Conservation (phyloP, 2,797 vertebrate genomes). For the Danionella dracula region DNA sequence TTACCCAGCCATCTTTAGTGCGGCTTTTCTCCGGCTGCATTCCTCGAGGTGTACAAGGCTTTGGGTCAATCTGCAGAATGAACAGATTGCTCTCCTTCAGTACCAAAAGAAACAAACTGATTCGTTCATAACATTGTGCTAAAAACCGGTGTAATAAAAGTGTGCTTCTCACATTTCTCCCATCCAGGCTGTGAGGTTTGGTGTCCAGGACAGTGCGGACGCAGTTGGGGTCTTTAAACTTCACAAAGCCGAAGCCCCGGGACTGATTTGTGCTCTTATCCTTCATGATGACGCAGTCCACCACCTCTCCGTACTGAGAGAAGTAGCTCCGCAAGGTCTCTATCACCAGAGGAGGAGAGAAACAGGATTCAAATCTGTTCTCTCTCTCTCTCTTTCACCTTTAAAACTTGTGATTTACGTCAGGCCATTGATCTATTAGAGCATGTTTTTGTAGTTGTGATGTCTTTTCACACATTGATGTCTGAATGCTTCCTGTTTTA, state of each 20-base stretch:
- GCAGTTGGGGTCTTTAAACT: constrained; percentile 99
- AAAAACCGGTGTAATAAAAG: too few relatives aligned
- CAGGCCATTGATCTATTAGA: too few relatives aligned
- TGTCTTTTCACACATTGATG: too few relatives aligned
- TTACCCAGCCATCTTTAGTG: constrained; percentile 97
- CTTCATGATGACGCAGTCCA: constrained; percentile 99
- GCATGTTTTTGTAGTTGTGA: too few relatives aligned
- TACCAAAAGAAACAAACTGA: too few relatives aligned
- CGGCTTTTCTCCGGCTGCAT: constrained; percentile 97
- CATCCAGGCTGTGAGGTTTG: constrained; percentile 95
- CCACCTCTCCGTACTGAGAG: constrained; percentile 97
- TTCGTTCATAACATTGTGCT: too few relatives aligned
- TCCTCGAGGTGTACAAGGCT: constrained; percentile 97
- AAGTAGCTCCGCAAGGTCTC: constrained; percentile 98
- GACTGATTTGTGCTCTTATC: constrained; percentile 99
- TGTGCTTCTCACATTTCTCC: constrained; percentile 89
- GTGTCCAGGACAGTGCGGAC: constrained; percentile 97
- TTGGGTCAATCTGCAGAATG: constrained; percentile 90
- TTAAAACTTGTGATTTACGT: too few relatives aligned
- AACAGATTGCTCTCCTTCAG: constrained; percentile 14
- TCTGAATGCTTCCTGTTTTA: too few relatives aligned
- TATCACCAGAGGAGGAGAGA: constrained; percentile 59
- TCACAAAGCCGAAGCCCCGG: constrained; percentile 98
- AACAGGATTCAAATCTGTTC: too few relatives aligned
- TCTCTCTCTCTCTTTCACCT: too few relatives aligned